Conservation (phyloP, 2,888 invertebrate species). For the Lissocephala sabroskyi region DNA sequence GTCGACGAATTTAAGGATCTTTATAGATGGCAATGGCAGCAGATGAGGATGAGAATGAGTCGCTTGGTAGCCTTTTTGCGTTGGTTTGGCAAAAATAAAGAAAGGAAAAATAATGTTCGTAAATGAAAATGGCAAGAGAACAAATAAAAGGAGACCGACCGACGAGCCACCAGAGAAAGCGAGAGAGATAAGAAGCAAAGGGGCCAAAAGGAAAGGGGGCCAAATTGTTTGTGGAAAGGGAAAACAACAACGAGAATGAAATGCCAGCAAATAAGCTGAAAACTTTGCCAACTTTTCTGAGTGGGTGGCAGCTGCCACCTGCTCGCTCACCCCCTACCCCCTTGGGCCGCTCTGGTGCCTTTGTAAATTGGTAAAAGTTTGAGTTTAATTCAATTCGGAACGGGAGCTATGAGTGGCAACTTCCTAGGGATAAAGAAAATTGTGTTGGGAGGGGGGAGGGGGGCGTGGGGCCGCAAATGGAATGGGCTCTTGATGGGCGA, state of each 20-base stretch:
- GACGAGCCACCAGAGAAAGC: too few species aligned
- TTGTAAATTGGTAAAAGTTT: constrained; percentile 67
- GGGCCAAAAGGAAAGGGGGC: too few species aligned
- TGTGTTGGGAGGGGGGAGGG: too few species aligned
- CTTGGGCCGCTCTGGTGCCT: constrained; percentile 42
- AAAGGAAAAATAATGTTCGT: constrained; percentile 3
- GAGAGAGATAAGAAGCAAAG: too few species aligned
- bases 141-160: too few species aligned
- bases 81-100: background rate
- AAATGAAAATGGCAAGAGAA: constrained; percentile 7
- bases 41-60: too few species aligned
- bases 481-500: too few species aligned
- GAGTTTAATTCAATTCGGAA: constrained; percentile 70
- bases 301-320: background rate
- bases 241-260: constrained; percentile 4
- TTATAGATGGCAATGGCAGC: too few species aligned
- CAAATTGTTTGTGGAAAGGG: too few species aligned
- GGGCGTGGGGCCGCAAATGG: too few species aligned
- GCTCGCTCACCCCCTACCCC: background rate
- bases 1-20: background rate
- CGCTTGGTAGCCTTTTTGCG: too few species aligned
- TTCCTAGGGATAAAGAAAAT: constrained; percentile 58
- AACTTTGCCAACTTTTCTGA: constrained; percentile 3
- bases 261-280: constrained; percentile 56
- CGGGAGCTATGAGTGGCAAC: constrained; percentile 64